Percentiles rank a stretch among this genome's conserved stretches.
These are phyloP conservation scores for Patella depressa DNA, from an alignment of 2,888 invertebrate species.

Conservation along the genomic window DNA sequence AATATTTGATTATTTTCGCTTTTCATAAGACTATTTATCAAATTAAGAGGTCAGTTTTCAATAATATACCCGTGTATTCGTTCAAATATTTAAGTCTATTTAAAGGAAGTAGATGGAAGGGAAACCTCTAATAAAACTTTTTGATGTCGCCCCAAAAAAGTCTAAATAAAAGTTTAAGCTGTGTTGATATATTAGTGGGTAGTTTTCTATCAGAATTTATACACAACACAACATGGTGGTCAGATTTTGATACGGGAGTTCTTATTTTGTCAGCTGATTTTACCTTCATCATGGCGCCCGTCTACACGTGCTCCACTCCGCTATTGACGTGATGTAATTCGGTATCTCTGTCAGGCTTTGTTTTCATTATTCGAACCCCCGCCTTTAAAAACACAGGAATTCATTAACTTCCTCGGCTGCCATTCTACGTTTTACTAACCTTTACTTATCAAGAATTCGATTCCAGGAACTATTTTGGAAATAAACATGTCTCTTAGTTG, in stretches of 20 bases:
- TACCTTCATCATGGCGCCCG: conserved; percentile 3
- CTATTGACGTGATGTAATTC: conserved; percentile 9
- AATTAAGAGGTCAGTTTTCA: no score
- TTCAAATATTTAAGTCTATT: no score
- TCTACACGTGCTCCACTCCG: conserved; percentile 5
- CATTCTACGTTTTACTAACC: background rate
- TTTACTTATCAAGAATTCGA: background rate
- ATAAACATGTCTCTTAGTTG: conserved; percentile 7
- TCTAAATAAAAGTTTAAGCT: no score
- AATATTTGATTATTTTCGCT: no score
- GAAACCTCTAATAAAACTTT: no score
- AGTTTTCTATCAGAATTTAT: no score
- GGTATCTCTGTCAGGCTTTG: conserved; percentile 9
- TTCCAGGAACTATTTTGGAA: background rate
- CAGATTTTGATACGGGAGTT: background rate
- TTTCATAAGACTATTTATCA: no score
- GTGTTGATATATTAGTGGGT: no score
- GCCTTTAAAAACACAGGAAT: conserved; percentile 7
- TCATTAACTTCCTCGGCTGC: conserved; percentile 3
- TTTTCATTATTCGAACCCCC: conserved; percentile 9
- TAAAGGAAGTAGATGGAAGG: no score
- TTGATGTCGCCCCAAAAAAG: no score
- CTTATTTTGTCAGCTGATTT: conserved; percentile 7
- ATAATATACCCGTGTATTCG: no score
- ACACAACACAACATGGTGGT: background rate